A percentile compares a stretch with the other conserved stretches of the same genome.
Evolutionary conservation across 2,888 invertebrate species (phyloP).

Genomic region (Rambutsinella grinnellia): DNA sequence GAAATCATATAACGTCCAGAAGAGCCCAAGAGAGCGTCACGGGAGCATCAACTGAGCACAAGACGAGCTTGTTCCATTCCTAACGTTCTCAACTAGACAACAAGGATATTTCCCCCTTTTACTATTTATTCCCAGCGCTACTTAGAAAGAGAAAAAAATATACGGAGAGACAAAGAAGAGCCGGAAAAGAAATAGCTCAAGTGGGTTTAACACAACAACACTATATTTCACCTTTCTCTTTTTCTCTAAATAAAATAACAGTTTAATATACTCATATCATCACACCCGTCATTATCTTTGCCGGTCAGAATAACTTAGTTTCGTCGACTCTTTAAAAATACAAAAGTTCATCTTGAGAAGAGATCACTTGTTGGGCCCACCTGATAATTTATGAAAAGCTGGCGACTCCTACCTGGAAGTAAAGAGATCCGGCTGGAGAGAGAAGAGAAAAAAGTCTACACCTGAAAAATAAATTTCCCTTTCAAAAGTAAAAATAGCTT

Average conservation of each 20-base stretch:
- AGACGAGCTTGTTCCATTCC: conserved; percentile 23
- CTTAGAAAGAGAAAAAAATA: conserved; percentile 5
- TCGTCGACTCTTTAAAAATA: too few relatives aligned
- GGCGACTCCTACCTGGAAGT: neutral
- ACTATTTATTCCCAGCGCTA: conserved; percentile 19
- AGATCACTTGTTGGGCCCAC: conserved; percentile 25
- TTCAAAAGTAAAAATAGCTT: conserved; percentile 24
- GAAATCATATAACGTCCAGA: conserved; percentile 53
- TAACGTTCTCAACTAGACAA: too few relatives aligned
- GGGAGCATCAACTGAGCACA: conserved; percentile 48
- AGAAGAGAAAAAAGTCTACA: conserved; percentile 11
- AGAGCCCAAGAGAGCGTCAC: conserved; percentile 54
- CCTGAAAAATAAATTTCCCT: conserved; percentile 2
- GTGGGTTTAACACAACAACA: too few relatives aligned
- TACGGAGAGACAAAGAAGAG: conserved; percentile 8
- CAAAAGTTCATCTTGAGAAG: too few relatives aligned
- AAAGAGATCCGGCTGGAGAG: neutral
- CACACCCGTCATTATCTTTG: too few relatives aligned
- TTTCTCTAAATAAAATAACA: too few relatives aligned
- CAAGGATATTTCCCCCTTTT: conserved; percentile 9
- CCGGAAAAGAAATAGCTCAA: conserved; percentile 1
- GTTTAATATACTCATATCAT: too few relatives aligned
- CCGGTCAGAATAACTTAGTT: too few relatives aligned
- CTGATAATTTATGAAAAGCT: conserved; percentile 22
- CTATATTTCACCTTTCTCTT: too few relatives aligned